Conservation (phyloP, 2,797 vertebrate genomes). For the Coendou prehensilis region DNA sequence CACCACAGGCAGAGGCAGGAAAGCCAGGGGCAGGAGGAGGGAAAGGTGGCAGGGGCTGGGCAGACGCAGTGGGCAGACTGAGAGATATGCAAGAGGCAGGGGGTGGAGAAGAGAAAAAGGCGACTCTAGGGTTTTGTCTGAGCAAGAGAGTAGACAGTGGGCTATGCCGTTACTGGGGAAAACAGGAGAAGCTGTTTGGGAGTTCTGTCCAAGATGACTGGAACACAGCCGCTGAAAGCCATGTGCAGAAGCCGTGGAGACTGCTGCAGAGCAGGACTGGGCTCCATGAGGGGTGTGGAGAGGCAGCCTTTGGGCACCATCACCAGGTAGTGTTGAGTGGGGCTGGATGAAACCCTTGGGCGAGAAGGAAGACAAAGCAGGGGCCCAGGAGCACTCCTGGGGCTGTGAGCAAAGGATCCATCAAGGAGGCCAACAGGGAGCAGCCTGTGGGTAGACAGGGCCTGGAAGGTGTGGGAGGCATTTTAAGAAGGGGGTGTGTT, state of each 20-base stretch:
- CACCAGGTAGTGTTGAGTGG: background rate
- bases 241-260: background rate
- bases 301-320: background rate
- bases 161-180: background rate
- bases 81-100: background rate
- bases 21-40: background rate
- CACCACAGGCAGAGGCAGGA: background rate
- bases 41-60: background rate
- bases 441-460: background rate
- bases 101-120: background rate
- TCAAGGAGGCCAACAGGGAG: background rate
- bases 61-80: background rate
- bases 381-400: background rate
- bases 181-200: background rate
- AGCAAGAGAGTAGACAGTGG: background rate
- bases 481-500: background rate
- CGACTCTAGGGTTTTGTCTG: background rate
- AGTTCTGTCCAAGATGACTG: background rate
- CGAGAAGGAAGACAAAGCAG: background rate
- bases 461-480: fast-evolving
- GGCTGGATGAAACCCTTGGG: background rate
- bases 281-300: background rate
- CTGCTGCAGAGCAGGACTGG: background rate
- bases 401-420: background rate
- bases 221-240: background rate